These are phyloP conservation scores for Myzus persicae DNA, from an alignment of 1,140 invertebrate species.

Conservation along the genomic window DNA sequence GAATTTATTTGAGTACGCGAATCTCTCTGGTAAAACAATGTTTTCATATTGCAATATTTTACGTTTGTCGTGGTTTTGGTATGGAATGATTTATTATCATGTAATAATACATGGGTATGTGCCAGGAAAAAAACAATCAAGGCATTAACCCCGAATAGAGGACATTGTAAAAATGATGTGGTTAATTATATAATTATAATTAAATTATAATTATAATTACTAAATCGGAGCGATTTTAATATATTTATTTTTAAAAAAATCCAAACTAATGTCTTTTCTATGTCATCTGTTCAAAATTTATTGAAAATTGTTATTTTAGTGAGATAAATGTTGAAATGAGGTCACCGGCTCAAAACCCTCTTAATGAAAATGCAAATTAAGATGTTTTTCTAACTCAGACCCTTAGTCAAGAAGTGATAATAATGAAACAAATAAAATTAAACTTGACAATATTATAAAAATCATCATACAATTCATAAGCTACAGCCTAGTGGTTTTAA, in stretches of 20 bases:
- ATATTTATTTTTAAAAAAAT: background rate
- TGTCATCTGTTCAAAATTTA: background rate
- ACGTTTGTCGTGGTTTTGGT: background rate
- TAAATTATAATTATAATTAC: background rate
- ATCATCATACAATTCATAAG: background rate
- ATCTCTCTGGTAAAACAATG: background rate
- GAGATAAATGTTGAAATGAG: background rate
- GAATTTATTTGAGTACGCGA: background rate
- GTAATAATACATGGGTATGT: background rate
- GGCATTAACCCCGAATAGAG: background rate
- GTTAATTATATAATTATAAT: background rate
- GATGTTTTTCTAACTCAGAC: background rate
- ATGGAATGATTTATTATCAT: background rate
- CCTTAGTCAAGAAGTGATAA: background rate
- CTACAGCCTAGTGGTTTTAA: background rate
- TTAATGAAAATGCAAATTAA: constrained; percentile 18
- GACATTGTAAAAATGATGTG: background rate
- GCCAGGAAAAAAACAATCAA: background rate
- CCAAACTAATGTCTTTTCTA: background rate
- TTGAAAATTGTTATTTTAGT: background rate
- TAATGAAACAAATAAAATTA: background rate
- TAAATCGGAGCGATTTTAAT: background rate
- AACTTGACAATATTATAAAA: background rate
- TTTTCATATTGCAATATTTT: background rate
- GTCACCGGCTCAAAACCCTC: background rate